Evolutionary conservation across 2,797 vertebrate species (phyloP), one percentile per base, ranked within the genome.

Genomic region (Odontamblyopus rebecca): DNA sequence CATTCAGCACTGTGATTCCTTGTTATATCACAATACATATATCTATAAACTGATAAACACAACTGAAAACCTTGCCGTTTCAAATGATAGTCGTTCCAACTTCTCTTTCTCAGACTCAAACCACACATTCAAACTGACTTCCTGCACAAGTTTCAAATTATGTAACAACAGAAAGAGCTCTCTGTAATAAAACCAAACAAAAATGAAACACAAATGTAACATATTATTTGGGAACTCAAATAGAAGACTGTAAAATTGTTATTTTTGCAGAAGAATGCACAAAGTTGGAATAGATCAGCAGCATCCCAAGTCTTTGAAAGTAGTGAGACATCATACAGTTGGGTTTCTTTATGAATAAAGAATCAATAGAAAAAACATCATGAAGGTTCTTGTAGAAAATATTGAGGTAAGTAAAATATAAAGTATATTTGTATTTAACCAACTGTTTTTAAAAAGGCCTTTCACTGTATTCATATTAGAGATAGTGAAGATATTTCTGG

Each of bases 61-160:
- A n/a, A 61, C 9, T 48, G 23, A 48, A 15, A 18, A 16, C 13
- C 23, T 18, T 65, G 41, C 4, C 15, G n/a, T 44, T 15, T 63
- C 35, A 38, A 62, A 38, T 19, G 8, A 3, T 0, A 27, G 8
- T 7, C 12, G n/a, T 11, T 6, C 12, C 11, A 6, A 18, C 41
- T 48, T 65, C 41, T 70, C 38, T 62, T 70, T 66, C 68, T 41
- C 48, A 73, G 73, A 60, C 62, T 65, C 59, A 79, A 80, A 82
- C 75, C 79, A 19, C 54, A 80, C 72, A 35, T 27, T 70, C 19
- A 56, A 48, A 57, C 71, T 6, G 57, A 75, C 83, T 87, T 89
- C 86, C 83, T 81, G 76, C 27, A 38, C 30, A 51, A 69, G 48
- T 12, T 26, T 60, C 67, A 71, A 65, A 77, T 68, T 67, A 71